Evolutionary conservation across 2,113 vertebrate genomes (phyloP).

Genomic region (Myotis davidii): DNA sequence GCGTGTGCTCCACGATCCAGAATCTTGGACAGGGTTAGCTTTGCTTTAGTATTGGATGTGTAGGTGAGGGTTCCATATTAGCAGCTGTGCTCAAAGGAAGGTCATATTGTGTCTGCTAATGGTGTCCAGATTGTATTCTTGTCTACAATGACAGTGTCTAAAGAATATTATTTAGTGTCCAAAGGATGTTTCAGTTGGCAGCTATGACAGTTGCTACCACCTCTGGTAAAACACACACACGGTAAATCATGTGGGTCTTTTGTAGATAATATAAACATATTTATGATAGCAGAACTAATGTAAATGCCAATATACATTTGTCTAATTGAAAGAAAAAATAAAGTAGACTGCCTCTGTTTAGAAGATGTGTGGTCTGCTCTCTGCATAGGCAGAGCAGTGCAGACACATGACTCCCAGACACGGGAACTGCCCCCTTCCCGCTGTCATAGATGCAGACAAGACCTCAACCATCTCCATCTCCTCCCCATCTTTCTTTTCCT

Average conservation of each 20-base stretch:
- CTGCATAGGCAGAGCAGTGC: too few relatives aligned
- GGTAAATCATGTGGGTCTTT: not conserved
- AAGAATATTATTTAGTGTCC: not conserved
- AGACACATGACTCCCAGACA: too few relatives aligned
- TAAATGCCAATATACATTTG: too few relatives aligned
- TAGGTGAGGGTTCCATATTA: not conserved
- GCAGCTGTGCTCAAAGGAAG: not conserved
- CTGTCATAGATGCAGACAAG: too few relatives aligned
- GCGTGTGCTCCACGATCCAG: not conserved
- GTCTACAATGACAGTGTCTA: not conserved
- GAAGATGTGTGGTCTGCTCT: too few relatives aligned
- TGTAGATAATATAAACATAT: not conserved
- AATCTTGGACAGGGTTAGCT: slow-evolving; percentile 3
- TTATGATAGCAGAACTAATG: too few relatives aligned
- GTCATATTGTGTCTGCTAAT: not conserved
- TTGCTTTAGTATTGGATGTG: slow-evolving; percentile 28
- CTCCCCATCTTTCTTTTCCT: not conserved
- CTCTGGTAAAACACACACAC: not conserved
- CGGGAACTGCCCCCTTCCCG: too few relatives aligned
- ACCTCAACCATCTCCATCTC: accelerated
- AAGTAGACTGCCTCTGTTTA: too few relatives aligned
- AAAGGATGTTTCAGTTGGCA: not conserved
- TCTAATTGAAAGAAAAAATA: too few relatives aligned
- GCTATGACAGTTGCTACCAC: not conserved
- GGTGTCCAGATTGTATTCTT: slow-evolving; percentile 6